Evolutionary conservation across 1,140 invertebrate genomes (phyloP).

Genomic region (Carposina sasakii): DNA sequence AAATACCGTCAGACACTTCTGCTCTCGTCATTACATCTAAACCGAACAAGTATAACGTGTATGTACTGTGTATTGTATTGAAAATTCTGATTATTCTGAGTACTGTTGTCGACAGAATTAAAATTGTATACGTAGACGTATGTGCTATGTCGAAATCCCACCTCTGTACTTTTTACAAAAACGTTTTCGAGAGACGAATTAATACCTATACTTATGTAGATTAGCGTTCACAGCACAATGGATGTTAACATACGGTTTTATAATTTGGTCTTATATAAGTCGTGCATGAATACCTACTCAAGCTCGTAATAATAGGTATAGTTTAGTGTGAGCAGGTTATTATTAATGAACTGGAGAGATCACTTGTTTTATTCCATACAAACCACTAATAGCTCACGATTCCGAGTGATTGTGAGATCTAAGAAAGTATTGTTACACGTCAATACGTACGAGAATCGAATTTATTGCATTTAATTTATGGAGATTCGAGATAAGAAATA

Average conservation of each 20-base stretch:
- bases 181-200: constrained; percentile 66
- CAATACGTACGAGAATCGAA: too few relatives aligned
- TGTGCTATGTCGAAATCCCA: constrained; percentile 48
- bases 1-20: too few relatives aligned
- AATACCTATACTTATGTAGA: constrained; percentile 71
- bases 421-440: too few relatives aligned
- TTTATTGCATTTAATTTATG: too few relatives aligned
- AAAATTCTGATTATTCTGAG: constrained; percentile 48
- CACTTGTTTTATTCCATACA: constrained; percentile 38
- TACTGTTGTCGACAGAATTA: constrained; percentile 35
- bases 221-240: constrained; percentile 62
- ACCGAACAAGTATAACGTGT: too few relatives aligned
- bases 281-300: constrained; percentile 57
- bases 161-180: constrained; percentile 55
- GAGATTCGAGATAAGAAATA: too few relatives aligned
- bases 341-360: constrained; percentile 57
- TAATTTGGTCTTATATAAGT: constrained; percentile 66
- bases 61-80: constrained; percentile 44
- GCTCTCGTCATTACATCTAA: too few relatives aligned
- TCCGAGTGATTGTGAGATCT: too few relatives aligned
- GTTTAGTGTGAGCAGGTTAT: constrained; percentile 56
- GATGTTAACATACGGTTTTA: constrained; percentile 59
- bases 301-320: constrained; percentile 54
- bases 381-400: constrained; percentile 38
- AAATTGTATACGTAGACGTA: too few relatives aligned